Base-by-base conservation (phyloP, 2,113 vertebrate genomes). In the Kryptolebias marmoratus region DNA sequence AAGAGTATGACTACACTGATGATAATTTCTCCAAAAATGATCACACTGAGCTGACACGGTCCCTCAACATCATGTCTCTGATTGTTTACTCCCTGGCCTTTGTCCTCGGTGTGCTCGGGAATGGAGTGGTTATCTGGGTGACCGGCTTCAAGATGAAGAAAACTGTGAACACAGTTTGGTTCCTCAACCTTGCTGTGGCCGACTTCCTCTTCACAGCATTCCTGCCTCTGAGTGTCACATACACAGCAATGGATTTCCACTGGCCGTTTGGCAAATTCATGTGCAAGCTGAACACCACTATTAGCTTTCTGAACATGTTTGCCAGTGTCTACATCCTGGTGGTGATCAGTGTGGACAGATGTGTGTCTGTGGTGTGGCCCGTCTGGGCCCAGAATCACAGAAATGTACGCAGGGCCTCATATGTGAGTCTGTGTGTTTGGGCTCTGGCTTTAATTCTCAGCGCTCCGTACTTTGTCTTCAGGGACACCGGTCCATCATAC, bases 61-160 rank as follows among this genome's bases (percentile, higher is more conserved):
- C 90, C 1, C 91, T 87, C 0, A 83, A 93, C 18, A 68, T 88
- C 27, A 90, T 92, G 83, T 94, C 89, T 15, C 88, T 89, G 7
- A 88, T 95, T 0, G 81, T 96, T 32, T 91, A 93, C 74, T 91
- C 84, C 36, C 58, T 96, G 71, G 92, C 94, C 27, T 96, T 94
- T 65, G 79, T 96, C 16, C 84, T 96, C 0, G 95, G 96, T 2
- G 82, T 95, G 12, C 71, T 93, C 0, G 95, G 96, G 1, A 97
- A 97, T 1, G 95, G 95, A 62, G 88, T 96, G 54, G 95, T 96
- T 45, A 95, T 97, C 83, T 96, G 95, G 95, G 94, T 97, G 60
- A 90, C 90, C 0, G 95, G 95, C 11, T 96, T 95, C 85, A 93
- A 91, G 71, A 96, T 96, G 95, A 90, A 94, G 70, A 94, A 87